Base-by-base conservation (phyloP, 2,888 invertebrate species). In the Gnatocerus cornutus region DNA sequence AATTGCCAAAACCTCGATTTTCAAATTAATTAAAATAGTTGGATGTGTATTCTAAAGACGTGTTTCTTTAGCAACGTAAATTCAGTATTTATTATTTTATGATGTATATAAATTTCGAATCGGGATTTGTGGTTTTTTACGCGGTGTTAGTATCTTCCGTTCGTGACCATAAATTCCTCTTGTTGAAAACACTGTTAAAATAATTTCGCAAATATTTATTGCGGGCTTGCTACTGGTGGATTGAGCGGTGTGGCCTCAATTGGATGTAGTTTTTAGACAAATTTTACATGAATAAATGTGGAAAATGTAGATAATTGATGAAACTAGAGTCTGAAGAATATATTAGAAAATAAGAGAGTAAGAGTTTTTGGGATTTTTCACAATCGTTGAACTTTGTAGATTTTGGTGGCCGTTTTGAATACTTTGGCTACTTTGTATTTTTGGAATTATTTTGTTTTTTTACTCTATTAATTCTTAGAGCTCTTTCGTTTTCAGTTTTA, bases 51-150 rank as follows among this genome's bases (percentile, higher is more conserved):
- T 30, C 30, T n/a, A n/a, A 30, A 46, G 43, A 58, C 58, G 45
- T 58, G 58, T 58, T 55, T 55, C 16, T 39, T 33, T 52, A 13
- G 9, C 45, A 33, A 13, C 21, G 8, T 41, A 29, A 41, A 43
- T 43, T 45, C 58, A 33, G 33, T 59, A 14, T 59, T 59, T 59
- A 59, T 59, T 59, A 59, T 59, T 59, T 59, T 59, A 59, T 59
- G 45, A 59, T 59, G 59, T 33, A 45, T 45, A 59, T 59, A 59
- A 59, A 59, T 59, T 59, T 59, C 13, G 30, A 59, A 59, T 43
- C 29, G 58, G 30, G 58, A 55, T 58, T 58, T 58, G 43, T 58
- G 27, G 58, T 58, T 29, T 45, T 58, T 58, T 43, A 16, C 55
- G n/a, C n/a, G 5, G 21, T 39, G 39, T 55, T 55, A 55, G 14